Base-by-base conservation (phyloP, 2,113 vertebrate species). In the Cyprinodon brontotheroides region DNA sequence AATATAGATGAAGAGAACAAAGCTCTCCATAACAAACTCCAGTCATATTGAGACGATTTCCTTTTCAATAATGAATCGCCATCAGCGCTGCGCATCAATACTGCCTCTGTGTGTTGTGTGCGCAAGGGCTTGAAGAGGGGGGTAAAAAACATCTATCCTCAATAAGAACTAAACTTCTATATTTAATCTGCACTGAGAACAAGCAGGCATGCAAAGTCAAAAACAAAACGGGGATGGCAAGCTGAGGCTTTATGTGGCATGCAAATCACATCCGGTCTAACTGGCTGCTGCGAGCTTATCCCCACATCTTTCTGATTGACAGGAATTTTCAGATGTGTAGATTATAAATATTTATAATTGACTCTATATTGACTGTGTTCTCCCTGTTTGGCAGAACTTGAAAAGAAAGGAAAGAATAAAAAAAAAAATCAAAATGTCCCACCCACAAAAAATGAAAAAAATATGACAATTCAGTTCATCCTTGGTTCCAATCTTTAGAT, bases 291-390 rank as follows among this genome's bases (percentile, higher is more conserved):
- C 74, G 82, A 90, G 91, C 87, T 92, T 86, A 92, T 92, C 91
- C 88, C 90, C 85, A 86, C 90, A 90, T 93, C 91, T 90, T 77
- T 86, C 80, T 92, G 93, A 93, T 92, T 94, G 93, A 93, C 93
- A 93, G 93, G 85, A 89, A 93, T 93, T 93, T 92, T 90, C 85
- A 93, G 92, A 92, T 90, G 89, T 93, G 90, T 91, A 93, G 92
- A 94, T 94, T 93, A 94, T 94, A 94, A 94, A 94, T 94, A 95
- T 95, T 95, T 93, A 95, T 94, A 93, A 94, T 94, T 94, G 92
- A 92, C 92, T 94, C 94, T 92, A 93, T 94, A 93, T 93, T 91
- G 87, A 89, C 91, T 89, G 87, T 78, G 87, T 93, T 93, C 88
- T 93, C 84, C 91, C 88, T 90, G 85, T 91, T 91, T 91, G 84